Evolutionary conservation across 2,888 invertebrate species (phyloP).

Genomic region (Philereme vetulata): DNA sequence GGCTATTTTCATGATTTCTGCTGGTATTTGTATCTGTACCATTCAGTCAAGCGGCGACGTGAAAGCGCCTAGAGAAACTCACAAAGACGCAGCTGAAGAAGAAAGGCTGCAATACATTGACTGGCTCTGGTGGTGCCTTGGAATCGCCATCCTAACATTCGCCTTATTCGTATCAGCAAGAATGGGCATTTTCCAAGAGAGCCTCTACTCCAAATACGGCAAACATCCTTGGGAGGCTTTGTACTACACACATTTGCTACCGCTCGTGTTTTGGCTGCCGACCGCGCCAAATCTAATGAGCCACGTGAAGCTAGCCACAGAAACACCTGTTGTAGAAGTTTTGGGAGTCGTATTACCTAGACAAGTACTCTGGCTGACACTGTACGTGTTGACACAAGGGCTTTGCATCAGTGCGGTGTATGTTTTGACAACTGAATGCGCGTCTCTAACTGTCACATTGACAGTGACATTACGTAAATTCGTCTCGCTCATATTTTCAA

Average conservation of each 20-base stretch:
- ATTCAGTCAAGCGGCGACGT: slow-evolving; percentile 91
- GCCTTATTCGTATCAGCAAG: slow-evolving; percentile 96
- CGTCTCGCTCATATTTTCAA: slow-evolving; percentile 96
- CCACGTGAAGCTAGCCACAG: slow-evolving; percentile 89
- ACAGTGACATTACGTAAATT: slow-evolving; percentile 98
- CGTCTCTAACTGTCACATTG: slow-evolving; percentile 96
- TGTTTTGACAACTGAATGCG: slow-evolving; percentile 95
- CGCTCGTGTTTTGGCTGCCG: slow-evolving; percentile 94
- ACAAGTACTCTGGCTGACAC: slow-evolving; percentile 89
- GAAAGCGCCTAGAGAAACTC: slow-evolving; percentile 78
- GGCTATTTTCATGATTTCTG: slow-evolving; percentile 95
- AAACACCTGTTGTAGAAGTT: slow-evolving; percentile 85
- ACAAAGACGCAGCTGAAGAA: slow-evolving; percentile 69
- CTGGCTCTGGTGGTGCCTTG: slow-evolving; percentile 86
- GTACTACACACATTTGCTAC: slow-evolving; percentile 94
- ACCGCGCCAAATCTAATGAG: slow-evolving; percentile 90
- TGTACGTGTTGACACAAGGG: slow-evolving; percentile 94
- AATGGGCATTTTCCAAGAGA: slow-evolving; percentile 98
- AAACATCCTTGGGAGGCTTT: slow-evolving; percentile 96
- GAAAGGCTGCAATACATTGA: slow-evolving; percentile 71
- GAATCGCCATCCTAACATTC: slow-evolving; percentile 92
- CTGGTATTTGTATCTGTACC: slow-evolving; percentile 96
- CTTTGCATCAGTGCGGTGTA: slow-evolving; percentile 98
- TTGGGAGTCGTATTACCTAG: slow-evolving; percentile 87
- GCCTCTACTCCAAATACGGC: slow-evolving; percentile 91